Evolutionary conservation across 2,888 invertebrate genomes (phyloP).

Genomic region (Leuctra nigra): DNA sequence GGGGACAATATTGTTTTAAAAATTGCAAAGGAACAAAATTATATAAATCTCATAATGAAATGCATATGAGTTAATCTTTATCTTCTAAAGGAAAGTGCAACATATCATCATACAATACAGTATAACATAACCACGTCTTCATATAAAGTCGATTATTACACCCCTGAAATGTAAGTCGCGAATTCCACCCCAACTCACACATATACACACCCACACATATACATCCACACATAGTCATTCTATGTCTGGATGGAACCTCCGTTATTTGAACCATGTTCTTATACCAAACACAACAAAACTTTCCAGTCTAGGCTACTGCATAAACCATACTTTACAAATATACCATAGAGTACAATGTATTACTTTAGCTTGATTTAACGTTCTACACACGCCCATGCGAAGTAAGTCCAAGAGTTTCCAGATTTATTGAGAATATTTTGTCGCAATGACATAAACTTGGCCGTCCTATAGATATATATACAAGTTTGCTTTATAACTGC

Average conservation of each 20-base stretch:
- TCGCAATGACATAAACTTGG: conserved; percentile 13
- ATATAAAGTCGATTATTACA: not conserved
- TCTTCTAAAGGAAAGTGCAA: too few relatives aligned
- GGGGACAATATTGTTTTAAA: too few relatives aligned
- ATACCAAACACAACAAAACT: conserved; percentile 15
- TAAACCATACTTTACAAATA: conserved; percentile 20
- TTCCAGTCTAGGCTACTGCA: conserved; percentile 15
- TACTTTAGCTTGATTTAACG: conserved; percentile 17
- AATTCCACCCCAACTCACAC: not conserved
- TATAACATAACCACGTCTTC: too few relatives aligned
- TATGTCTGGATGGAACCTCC: too few relatives aligned
- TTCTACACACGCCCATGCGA: conserved; percentile 10
- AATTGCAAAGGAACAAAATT: too few relatives aligned
- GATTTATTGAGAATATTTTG: conserved; percentile 16
- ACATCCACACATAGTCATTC: too few relatives aligned
- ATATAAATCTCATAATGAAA: too few relatives aligned
- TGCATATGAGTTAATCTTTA: too few relatives aligned
- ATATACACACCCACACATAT: too few relatives aligned
- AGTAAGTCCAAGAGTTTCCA: conserved; percentile 14
- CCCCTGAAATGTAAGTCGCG: not conserved
- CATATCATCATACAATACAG: too few relatives aligned
- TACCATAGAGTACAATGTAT: conserved; percentile 13
- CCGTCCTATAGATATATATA: conserved; percentile 1
- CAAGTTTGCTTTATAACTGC: too few relatives aligned
- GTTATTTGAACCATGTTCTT: conserved; percentile 11